phyloP scores from a whole-genome alignment of 1,140 invertebrate genomes.

The Drosophila asahinai region DNA sequence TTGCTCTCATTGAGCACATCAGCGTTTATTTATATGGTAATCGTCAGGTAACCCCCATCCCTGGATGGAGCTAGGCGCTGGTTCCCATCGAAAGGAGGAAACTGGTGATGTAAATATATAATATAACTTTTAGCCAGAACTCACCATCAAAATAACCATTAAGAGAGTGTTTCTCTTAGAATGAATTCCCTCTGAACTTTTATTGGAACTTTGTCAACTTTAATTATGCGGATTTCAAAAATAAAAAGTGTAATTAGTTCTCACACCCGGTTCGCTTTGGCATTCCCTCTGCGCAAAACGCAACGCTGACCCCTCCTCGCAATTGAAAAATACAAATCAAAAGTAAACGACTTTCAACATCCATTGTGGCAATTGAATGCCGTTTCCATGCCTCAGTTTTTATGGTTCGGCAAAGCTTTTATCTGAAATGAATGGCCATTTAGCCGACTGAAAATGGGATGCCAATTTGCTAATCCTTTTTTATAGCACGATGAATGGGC shows the following conservation, averaged over 20 bases:
- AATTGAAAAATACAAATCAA: constrained; percentile 10
- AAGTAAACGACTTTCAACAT: neutral
- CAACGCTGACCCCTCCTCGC: neutral
- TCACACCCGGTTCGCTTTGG: neutral
- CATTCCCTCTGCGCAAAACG: neutral
- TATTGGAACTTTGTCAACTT: neutral
- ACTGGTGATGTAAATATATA: neutral
- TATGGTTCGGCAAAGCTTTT: neutral
- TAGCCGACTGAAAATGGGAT: constrained; percentile 9
- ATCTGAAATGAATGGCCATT: constrained; percentile 2
- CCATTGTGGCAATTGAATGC: constrained; percentile 25
- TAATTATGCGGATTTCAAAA: neutral
- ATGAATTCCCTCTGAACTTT: no score
- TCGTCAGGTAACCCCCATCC: constrained; percentile 19
- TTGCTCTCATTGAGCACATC: neutral
- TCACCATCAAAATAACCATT: no score
- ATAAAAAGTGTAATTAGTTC: constrained; percentile 14
- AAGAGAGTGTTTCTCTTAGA: no score
- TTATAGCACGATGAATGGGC: constrained; percentile 17
- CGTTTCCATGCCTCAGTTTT: constrained; percentile 7
- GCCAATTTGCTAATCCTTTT: constrained; percentile 20
- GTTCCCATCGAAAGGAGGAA: neutral
- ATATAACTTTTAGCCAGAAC: no score
- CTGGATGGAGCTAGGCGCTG: neutral
- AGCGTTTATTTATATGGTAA: constrained; percentile 11